phyloP scores from a whole-genome alignment of 2,888 invertebrate genomes.

The Gymnoscelis rufifasciata region DNA sequence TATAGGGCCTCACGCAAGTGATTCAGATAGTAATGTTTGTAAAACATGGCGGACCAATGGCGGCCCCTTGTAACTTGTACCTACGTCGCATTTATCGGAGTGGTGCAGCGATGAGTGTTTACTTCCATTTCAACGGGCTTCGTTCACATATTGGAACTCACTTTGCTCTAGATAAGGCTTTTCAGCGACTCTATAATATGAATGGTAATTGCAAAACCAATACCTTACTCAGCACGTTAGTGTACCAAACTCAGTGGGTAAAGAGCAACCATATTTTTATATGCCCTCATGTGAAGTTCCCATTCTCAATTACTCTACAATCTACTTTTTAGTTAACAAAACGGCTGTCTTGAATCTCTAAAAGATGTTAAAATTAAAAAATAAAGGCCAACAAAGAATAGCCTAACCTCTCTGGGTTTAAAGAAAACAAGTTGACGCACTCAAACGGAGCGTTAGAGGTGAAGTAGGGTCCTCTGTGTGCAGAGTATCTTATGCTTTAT shows the following conservation, averaged over 20 bases:
- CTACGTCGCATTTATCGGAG: conserved; percentile 38
- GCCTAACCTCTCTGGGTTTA: conserved; percentile 59
- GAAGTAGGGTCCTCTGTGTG: conserved; percentile 64
- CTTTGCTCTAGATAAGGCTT: background rate
- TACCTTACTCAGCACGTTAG: too few relatives aligned
- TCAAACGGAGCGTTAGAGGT: conserved; percentile 64
- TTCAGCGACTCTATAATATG: too few relatives aligned
- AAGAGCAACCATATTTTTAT: too few relatives aligned
- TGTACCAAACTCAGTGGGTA: too few relatives aligned
- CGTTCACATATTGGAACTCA: conserved; percentile 13
- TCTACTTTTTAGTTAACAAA: too few relatives aligned
- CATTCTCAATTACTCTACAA: too few relatives aligned
- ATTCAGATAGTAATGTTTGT: conserved; percentile 48
- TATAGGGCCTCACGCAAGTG: conserved; percentile 60
- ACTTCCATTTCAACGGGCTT: conserved; percentile 40
- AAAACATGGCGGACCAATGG: conserved; percentile 44
- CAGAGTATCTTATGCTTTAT: conserved; percentile 74
- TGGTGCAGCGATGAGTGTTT: conserved; percentile 29
- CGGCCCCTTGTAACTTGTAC: conserved; percentile 47
- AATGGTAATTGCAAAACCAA: too few relatives aligned
- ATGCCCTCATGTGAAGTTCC: too few relatives aligned
- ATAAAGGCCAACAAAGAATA: conserved; percentile 37
- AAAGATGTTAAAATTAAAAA: conserved; percentile 34
- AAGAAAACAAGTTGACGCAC: conserved; percentile 69
- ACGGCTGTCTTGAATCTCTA: conserved; percentile 31